Conservation (phyloP, 2,113 vertebrate species). For the Brachionichthys hirsutus region DNA sequence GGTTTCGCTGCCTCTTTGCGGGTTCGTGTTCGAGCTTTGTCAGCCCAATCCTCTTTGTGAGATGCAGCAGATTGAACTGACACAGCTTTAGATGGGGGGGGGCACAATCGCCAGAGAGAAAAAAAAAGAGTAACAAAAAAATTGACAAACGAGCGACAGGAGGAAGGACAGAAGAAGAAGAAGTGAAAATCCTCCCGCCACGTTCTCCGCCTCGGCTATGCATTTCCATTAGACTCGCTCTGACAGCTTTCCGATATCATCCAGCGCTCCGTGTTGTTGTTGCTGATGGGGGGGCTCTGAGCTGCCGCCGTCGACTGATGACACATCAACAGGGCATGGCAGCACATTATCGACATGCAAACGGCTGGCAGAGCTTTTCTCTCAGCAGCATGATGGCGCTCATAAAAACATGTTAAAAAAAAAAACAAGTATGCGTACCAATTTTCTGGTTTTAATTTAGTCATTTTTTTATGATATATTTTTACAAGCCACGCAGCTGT, state of each 20-base stretch:
- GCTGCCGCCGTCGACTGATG: conserved; percentile 42
- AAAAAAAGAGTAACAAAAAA: conserved; percentile 30
- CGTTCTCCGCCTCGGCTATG: conserved; percentile 27
- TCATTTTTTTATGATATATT: background rate
- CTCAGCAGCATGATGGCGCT: background rate
- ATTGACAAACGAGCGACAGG: conserved; percentile 26
- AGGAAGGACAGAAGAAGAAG: background rate
- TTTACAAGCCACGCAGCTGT: background rate
- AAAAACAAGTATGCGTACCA: conserved; percentile 4
- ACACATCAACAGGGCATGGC: conserved; percentile 32
- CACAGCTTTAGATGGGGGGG: conserved; percentile 31
- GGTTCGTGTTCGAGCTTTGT: conserved; percentile 23
- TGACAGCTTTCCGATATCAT: conserved; percentile 61
- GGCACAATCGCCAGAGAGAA: conserved; percentile 23
- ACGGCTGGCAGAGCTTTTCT: conserved; percentile 19
- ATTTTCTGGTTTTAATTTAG: no score
- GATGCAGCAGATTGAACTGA: background rate
- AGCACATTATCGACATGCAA: conserved; percentile 42
- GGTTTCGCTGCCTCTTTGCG: background rate
- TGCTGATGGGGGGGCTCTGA: conserved; percentile 57
- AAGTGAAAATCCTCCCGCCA: conserved; percentile 16
- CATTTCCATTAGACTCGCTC: conserved; percentile 54
- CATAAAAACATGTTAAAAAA: conserved; percentile 9
- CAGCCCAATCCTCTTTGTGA: conserved; percentile 7
- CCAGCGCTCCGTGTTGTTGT: conserved; percentile 33